Evolutionary conservation across 2,888 invertebrate species (phyloP).

Genomic region (Pomacea canaliculata): DNA sequence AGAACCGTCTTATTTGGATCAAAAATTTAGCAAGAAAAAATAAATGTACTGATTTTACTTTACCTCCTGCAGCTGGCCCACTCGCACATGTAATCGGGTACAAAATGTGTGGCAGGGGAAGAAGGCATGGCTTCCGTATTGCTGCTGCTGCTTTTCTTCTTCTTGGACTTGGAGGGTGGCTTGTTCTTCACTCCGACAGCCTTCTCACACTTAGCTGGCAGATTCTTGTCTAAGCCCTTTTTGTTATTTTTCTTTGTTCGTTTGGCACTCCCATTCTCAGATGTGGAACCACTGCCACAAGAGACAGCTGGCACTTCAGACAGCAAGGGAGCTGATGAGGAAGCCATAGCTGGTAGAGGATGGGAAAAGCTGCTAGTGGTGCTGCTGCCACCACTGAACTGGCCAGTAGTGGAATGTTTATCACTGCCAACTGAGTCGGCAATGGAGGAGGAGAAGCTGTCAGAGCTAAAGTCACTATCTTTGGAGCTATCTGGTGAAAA

Average conservation of each 20-base stretch:
- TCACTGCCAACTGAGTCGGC: constrained; percentile 39
- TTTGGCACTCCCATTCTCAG: constrained; percentile 11
- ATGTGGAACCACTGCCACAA: background rate
- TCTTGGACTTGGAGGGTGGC: constrained; percentile 33
- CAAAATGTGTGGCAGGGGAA: constrained; percentile 48
- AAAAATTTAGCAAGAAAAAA: background rate
- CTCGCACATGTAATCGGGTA: constrained; percentile 80
- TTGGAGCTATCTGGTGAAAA: constrained; percentile 47
- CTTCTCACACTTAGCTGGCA: too few species aligned
- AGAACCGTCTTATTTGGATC: too few species aligned
- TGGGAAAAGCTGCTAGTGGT: background rate
- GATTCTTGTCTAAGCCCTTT: background rate
- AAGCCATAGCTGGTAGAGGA: background rate
- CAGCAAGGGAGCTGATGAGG: constrained; percentile 4
- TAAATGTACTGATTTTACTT: constrained; percentile 35
- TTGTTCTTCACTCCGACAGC: constrained; percentile 3
- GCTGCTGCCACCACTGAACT: background rate
- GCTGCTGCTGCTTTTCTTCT: constrained; percentile 42
- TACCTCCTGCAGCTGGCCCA: constrained; percentile 89
- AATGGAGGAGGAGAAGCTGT: constrained; percentile 53
- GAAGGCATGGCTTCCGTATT: constrained; percentile 23
- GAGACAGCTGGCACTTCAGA: background rate
- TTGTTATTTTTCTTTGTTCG: background rate
- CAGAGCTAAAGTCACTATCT: constrained; percentile 57
- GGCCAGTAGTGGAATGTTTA: constrained; percentile 48